Percentiles rank a stretch among this genome's conserved stretches.
These are phyloP conservation scores for Calameuta pallipes DNA, from an alignment of 2,888 invertebrate species.

Conservation along the genomic window DNA sequence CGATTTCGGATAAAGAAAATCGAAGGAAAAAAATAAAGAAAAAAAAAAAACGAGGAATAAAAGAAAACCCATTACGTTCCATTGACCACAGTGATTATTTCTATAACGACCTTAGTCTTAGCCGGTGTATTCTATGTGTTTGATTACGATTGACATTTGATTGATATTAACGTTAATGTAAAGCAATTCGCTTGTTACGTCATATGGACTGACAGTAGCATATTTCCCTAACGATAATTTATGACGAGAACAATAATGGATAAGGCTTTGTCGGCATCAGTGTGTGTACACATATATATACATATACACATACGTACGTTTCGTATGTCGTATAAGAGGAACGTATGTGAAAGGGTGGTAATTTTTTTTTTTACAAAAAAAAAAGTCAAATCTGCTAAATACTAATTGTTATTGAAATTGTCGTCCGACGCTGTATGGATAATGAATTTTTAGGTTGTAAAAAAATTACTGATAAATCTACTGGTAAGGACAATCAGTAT, in stretches of 20 bases:
- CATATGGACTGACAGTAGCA: background rate
- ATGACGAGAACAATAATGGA: background rate
- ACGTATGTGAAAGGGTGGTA: background rate
- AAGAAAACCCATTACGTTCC: background rate
- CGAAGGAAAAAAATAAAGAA: background rate
- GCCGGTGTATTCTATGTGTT: background rate
- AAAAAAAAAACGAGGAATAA: background rate
- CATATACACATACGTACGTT: background rate
- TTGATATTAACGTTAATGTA: background rate
- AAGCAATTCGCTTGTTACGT: background rate
- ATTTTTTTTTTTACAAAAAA: background rate
- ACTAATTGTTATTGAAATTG: background rate
- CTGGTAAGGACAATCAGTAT: too few species aligned
- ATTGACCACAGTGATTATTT: background rate
- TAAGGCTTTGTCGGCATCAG: background rate
- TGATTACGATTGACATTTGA: background rate
- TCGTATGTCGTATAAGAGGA: background rate
- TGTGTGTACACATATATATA: background rate
- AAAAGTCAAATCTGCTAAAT: background rate
- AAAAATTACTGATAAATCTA: background rate
- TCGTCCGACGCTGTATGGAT: background rate
- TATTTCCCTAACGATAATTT: background rate
- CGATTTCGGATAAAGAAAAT: background rate
- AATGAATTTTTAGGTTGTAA: background rate
- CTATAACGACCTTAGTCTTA: background rate